Conservation (phyloP, 2,797 vertebrate species). For the Chloroceryle inda region DNA sequence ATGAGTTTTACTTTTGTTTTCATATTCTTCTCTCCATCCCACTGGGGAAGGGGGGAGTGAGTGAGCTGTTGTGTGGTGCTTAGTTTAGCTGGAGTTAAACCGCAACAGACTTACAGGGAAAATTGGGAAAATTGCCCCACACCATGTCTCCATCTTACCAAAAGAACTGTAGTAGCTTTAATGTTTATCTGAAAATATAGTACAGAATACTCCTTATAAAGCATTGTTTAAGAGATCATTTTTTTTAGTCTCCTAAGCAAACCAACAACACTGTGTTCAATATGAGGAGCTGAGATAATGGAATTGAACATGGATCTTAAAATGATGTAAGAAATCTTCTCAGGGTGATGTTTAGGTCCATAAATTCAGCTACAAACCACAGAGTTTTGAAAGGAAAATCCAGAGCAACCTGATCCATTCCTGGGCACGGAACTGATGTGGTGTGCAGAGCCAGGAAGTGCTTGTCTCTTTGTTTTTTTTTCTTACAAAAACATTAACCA, state of each 20-base stretch:
- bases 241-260: background rate
- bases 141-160: background rate
- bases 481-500: background rate
- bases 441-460: background rate
- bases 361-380: background rate
- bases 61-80: background rate
- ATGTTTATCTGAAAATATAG: background rate
- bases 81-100: background rate
- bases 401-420: background rate
- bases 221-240: background rate
- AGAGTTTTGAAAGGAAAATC: background rate
- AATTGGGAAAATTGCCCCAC: background rate
- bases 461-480: background rate
- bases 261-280: background rate
- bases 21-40: background rate
- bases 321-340: background rate
- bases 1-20: background rate
- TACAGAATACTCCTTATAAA: background rate
- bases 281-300: background rate
- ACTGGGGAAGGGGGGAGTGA: background rate
- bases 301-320: background rate
- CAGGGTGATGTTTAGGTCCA: background rate
- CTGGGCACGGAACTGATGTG: accelerated
- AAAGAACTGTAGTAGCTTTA: background rate
- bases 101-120: background rate